Base-by-base conservation (phyloP, 1,140 invertebrate genomes). In the Meteorus sp. region DNA sequence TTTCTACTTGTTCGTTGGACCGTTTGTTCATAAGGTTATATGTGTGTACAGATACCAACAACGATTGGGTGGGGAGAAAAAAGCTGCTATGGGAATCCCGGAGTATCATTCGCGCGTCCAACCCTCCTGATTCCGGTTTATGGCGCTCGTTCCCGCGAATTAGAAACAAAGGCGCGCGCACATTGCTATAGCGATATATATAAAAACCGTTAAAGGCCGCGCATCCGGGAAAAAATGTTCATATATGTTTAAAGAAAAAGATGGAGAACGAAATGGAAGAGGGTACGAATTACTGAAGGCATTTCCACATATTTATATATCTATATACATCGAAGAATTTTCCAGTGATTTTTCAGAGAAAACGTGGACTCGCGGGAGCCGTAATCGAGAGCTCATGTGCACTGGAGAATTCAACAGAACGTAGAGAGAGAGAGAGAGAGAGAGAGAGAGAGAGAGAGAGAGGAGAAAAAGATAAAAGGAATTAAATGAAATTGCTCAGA, bases 121-220 rank as follows among this genome's bases (percentile, higher is more conserved):
- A 52, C 50, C 50, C 31, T 52, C 31, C 27, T 52, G 50, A 52
- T 52, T 52, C 33, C 50, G 27, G 17, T 52, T 52, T 52, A 52
- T 52, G 27, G 50, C 31, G 50, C 29, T 52, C 50, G 31, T 52
- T 52, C 31, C 31, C 31, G 31, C 50, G 50, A 52, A 52, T 52
- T 52, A 52, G 31, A 19, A 52, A 52, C 11, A 17, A 52, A 52
- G 50, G 20, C 19, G 27, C 25, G 15, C 13, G n/a, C 17, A 20
- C 9, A 20, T 20, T 19, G 17, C 17, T 31, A 51, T 31, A 33
- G 6, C 6, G 11, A 31, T 20, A 2, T 29, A 33, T 23, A 27
- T 15, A 13, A n/a, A 20, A 20, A 44, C 22, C 17, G 8, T 2
- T 22, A 6, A 19, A 17, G 9, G 39, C 39, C 7, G 15, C 15